Base-by-base conservation (phyloP, 2,888 invertebrate species). In the Ceriagrion tenellum region DNA sequence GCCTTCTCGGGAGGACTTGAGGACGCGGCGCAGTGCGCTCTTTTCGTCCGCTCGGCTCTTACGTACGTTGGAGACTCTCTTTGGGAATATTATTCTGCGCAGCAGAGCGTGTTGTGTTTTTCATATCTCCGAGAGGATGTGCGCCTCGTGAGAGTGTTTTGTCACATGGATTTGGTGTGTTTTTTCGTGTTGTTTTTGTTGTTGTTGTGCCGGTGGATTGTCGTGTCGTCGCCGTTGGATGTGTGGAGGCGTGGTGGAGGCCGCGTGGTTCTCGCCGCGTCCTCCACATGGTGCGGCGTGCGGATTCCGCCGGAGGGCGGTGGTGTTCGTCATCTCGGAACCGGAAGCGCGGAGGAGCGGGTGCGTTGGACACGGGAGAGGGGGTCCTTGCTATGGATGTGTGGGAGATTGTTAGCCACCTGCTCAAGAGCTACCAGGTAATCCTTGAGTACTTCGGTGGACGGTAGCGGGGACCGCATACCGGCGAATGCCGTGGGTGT, bases 391-490 rank as follows among this genome's bases (percentile, higher is more conserved):
- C 96, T 97, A 96, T 96, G 96, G 96, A 96, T 95, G 95, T 98
- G 96, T 98, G 98, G 98, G 98, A 98, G 97, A 98, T 97, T 96
- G 98, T 98, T 96, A 98, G 97, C 96, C 97, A 98, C 96, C 97
- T 98, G 96, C 97, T 98, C 96, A 98, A 97, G 97, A 97, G 97
- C 91, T 98, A 98, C 96, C 97, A 97, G 96, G 93, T 93, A 93
- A 93, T 81, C 81, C 35, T 69, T 35, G 40, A 20, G 59, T 59
- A 20, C 59, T 59, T 59, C 20, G 59, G 18, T 20, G 59, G 20
- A 59, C 12, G 20, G 12, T 59, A 20, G 47, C 47, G 47, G 47
- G 47, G 47, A 47, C 47, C 47, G 47, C 47, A 47, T 8, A 47
- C 47, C 47, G 2, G 4, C 47, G 47, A 8, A 47, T 47, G 47